phyloP scores from a whole-genome alignment of 1,140 invertebrate genomes.

The Laodelphax striatellus region DNA sequence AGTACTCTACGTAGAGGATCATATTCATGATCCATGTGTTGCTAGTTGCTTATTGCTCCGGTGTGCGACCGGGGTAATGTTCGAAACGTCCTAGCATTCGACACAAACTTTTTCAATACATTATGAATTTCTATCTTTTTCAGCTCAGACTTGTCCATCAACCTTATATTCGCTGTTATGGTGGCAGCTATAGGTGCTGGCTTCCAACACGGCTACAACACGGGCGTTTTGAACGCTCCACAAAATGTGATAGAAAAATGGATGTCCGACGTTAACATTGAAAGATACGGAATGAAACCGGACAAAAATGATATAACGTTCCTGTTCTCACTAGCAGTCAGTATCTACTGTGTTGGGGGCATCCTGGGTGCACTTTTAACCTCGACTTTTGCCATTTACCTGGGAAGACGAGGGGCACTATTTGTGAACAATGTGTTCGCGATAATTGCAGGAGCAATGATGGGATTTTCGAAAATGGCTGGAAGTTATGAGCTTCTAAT shows the following conservation, averaged over 20 bases:
- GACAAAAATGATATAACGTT: slow-evolving; percentile 39
- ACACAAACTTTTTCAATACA: no score
- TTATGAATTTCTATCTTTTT: no score
- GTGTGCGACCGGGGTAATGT: no score
- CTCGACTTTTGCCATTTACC: slow-evolving; percentile 56
- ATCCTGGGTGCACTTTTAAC: slow-evolving; percentile 78
- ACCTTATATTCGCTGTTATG: slow-evolving; percentile 59
- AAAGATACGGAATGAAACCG: slow-evolving; percentile 33
- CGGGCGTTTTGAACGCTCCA: slow-evolving; percentile 81
- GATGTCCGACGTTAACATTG: slow-evolving; percentile 42
- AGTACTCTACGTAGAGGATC: no score
- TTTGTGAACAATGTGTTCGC: slow-evolving; percentile 72
- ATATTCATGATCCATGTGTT: no score
- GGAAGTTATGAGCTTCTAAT: slow-evolving; percentile 62
- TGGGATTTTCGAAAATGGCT: slow-evolving; percentile 43
- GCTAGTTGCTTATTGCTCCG: no score
- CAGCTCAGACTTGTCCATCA: background rate
- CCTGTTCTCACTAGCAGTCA: slow-evolving; percentile 64
- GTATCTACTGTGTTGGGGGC: slow-evolving; percentile 83
- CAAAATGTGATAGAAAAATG: slow-evolving; percentile 44
- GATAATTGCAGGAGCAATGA: slow-evolving; percentile 40
- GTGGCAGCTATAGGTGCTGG: slow-evolving; percentile 72
- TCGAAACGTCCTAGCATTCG: no score
- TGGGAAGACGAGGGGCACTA: slow-evolving; percentile 69
- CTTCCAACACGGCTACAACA: slow-evolving; percentile 92